phyloP scores from a whole-genome alignment of 1,140 invertebrate genomes.

The Euwallacea fornicatus region DNA sequence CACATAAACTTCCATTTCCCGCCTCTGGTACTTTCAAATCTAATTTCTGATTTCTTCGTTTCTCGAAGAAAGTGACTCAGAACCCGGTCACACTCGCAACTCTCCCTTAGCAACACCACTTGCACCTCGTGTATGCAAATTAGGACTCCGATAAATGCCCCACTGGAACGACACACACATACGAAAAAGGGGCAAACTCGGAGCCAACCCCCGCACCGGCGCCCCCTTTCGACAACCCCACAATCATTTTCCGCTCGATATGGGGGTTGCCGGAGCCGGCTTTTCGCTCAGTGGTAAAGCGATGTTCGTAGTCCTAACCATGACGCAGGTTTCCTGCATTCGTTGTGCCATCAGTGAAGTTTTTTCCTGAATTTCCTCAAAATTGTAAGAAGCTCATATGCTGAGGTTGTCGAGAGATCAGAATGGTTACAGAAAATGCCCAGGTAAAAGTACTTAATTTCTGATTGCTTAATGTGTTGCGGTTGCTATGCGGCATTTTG shows the following conservation, averaged over 20 bases:
- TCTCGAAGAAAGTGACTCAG: no score
- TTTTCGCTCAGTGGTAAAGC: constrained; percentile 40
- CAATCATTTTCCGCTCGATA: constrained; percentile 51
- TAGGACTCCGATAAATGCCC: no score
- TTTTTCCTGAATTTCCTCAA: constrained; percentile 41
- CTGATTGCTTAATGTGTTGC: not conserved
- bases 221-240: constrained; percentile 35
- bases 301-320: constrained; percentile 29
- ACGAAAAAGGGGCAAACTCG: not conserved
- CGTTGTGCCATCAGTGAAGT: not conserved
- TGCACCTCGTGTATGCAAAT: no score
- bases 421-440: constrained; percentile 51
- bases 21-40: no score
- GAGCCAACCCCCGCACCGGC: constrained; percentile 13
- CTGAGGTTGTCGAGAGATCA: constrained; percentile 11
- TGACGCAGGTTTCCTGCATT: constrained; percentile 36
- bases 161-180: no score
- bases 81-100: no score
- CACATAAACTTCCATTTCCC: no score
- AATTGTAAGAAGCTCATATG: constrained; percentile 17
- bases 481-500: constrained; percentile 21
- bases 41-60: no score
- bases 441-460: constrained; percentile 42
- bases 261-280: constrained; percentile 47
- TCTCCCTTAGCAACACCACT: no score